Base-by-base conservation (phyloP, 2,797 vertebrate genomes). In the Orientallactaga sibirica region DNA sequence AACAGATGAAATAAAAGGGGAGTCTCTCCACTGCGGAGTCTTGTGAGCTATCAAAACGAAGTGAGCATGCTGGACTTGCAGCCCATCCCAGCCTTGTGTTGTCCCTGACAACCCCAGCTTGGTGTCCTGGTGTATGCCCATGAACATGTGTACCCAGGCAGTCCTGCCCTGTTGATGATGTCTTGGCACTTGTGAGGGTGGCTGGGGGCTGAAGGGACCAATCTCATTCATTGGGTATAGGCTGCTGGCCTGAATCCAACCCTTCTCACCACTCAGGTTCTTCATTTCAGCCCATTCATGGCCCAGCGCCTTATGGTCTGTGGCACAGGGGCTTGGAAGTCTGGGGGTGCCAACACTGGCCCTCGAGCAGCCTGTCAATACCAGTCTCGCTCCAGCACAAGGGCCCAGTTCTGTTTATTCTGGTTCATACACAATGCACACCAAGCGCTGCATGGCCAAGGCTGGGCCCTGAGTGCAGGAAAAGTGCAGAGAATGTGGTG, bases 1-100 rank as follows among this genome's bases (percentile, higher is more conserved):
- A 96, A 85, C 96, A 96, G 95, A 96, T 94, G 94, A 48, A 27
- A 29, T 12, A 52, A 79, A 67, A 83, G 84, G 83, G 79, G 86
- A 80, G 27, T 81, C 92, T 90, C 86, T 95, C n/a, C 70, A 74
- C 80, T 90, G 90, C 89, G 93, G 97, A 86, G 93, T 88, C 86
- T 88, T 78, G 33, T 25, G 70, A 88, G 86, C 92, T 88, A 78
- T 70, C 86, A 55, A 80, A 92, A 90, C 85, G 74, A 88, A 85
- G 70, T 0, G 7, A 74, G 78, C 76, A 88, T 55, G 71, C 74
- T 4, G n/a, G 88, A 84, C 33, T 52, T 15, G 22, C 43, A 0
- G 27, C 41, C 92, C 4, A n/a, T 68, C 67, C 48, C 20, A 15
- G 87, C 80, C 37, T 48, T 64, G 27, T 9, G 27, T 19, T 64